Conservation (phyloP, 2,888 invertebrate genomes). For the Plemyria rubiginata region DNA sequence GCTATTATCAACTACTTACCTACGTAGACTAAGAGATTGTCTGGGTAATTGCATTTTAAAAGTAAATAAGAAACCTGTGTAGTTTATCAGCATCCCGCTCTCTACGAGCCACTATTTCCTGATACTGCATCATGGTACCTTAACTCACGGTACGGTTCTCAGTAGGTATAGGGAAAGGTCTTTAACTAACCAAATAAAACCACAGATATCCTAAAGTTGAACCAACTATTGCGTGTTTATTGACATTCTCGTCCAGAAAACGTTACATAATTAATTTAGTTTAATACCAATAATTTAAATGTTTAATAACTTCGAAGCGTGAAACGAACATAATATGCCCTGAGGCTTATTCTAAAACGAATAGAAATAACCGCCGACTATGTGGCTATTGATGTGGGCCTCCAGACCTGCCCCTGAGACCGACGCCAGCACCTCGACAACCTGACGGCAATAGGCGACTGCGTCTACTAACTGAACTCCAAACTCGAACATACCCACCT, state of each 20-base stretch:
- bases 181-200: constrained; percentile 54
- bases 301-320: constrained; percentile 76
- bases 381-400: constrained; percentile 80
- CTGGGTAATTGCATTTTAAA: too few relatives aligned
- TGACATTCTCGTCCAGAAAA: constrained; percentile 81
- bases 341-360: constrained; percentile 83
- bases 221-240: constrained; percentile 86
- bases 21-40: too few relatives aligned
- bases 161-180: background rate
- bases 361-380: constrained; percentile 82
- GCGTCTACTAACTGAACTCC: constrained; percentile 33
- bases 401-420: constrained; percentile 4
- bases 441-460: constrained; percentile 47
- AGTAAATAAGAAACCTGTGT: too few relatives aligned
- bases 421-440: constrained; percentile 36
- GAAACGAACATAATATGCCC: constrained; percentile 73
- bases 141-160: too few relatives aligned
- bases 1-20: too few relatives aligned
- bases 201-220: constrained; percentile 71
- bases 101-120: too few relatives aligned
- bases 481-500: constrained; percentile 27
- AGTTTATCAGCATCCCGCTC: too few relatives aligned
- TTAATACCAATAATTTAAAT: constrained; percentile 70
- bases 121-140: too few relatives aligned
- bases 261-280: constrained; percentile 66